phyloP scores from a whole-genome alignment of 2,888 invertebrate genomes.

The Aleiodes testaceus region DNA sequence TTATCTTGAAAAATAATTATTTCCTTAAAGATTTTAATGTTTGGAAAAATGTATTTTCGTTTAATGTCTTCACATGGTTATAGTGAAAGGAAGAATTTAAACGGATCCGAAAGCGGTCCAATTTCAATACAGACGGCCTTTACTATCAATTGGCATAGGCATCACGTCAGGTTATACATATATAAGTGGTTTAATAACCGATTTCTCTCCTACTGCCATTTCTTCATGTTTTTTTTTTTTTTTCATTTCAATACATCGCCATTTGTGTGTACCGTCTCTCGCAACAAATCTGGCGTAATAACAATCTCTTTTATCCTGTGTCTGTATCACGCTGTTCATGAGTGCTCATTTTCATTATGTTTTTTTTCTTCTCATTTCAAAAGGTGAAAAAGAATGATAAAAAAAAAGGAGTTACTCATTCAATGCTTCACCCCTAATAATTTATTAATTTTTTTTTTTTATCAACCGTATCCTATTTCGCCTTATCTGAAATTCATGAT shows the following conservation, averaged over 20 bases:
- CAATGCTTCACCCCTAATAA: too few species aligned
- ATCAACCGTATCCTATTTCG: conserved; percentile 50
- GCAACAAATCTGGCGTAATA: conserved; percentile 45
- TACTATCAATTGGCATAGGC: conserved; percentile 42
- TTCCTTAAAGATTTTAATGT: too few species aligned
- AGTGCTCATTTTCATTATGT: conserved; percentile 3
- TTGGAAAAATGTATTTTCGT: too few species aligned
- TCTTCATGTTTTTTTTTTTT: not conserved
- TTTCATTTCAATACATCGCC: conserved; percentile 3
- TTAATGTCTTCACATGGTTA: conserved; percentile 1
- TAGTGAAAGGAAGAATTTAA: conserved; percentile 53
- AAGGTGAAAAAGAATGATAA: too few species aligned
- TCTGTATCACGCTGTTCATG: conserved; percentile 37
- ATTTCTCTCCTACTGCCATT: conserved; percentile 34
- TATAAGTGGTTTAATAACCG: conserved; percentile 50
- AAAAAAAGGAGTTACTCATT: too few species aligned
- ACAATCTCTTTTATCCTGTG: conserved; percentile 54
- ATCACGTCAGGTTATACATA: conserved; percentile 39
- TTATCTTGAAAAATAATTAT: too few species aligned
- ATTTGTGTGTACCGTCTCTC: conserved; percentile 17
- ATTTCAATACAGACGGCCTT: conserved; percentile 23
- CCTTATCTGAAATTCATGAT: conserved; percentile 40
- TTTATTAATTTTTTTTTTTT: conserved; percentile 33
- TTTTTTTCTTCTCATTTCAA: too few species aligned
- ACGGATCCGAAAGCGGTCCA: conserved; percentile 38